These are phyloP conservation scores for Gymnoscopelus braueri DNA, from an alignment of 2,797 vertebrate genomes.

Conservation along the genomic window DNA sequence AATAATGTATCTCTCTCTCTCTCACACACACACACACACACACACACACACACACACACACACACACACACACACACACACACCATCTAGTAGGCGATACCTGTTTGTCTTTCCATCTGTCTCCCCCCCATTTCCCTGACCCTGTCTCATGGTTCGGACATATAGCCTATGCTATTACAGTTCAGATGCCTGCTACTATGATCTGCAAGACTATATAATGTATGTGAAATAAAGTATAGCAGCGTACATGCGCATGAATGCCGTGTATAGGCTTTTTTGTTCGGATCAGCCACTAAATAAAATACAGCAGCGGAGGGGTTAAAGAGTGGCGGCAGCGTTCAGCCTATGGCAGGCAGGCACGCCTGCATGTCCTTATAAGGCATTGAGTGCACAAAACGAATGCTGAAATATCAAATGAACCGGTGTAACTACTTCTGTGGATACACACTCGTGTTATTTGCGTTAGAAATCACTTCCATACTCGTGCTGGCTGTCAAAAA, in stretches of 20 bases:
- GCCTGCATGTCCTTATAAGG: conserved; percentile 82
- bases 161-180: no score
- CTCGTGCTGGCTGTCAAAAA: background rate
- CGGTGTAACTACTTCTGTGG: background rate
- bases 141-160: no score
- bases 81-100: background rate
- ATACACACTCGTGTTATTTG: background rate
- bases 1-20: no score
- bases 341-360: conserved; percentile 81
- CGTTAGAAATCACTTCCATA: background rate
- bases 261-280: conserved; percentile 38
- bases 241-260: no score
- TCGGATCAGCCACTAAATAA: conserved; percentile 57
- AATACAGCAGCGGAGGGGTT: conserved; percentile 81
- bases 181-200: no score
- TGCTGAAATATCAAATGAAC: conserved; percentile 49
- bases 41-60: conserved; percentile 15
- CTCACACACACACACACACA: background rate
- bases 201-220: no score
- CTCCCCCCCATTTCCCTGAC: no score
- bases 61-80: background rate
- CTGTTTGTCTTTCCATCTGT: background rate
- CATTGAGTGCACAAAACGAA: conserved; percentile 56
- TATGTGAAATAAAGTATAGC: no score
- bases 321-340: conserved; percentile 73